Percentiles rank a stretch among this genome's conserved stretches.
Conservation (phyloP, 2,888 invertebrate species). For the Thumatha senex region DNA sequence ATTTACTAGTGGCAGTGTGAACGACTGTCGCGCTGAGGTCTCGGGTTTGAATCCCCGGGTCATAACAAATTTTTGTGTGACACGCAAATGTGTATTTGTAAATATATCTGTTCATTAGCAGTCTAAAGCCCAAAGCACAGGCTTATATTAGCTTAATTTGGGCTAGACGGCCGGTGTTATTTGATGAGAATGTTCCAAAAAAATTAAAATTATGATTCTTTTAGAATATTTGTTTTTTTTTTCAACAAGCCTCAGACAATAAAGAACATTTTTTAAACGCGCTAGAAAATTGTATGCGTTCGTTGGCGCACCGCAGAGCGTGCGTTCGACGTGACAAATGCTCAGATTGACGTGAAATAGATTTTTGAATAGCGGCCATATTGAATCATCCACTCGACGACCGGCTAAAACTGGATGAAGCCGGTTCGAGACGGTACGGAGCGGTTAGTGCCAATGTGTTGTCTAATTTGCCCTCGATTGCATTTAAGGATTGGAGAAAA, state of each 20-base stretch:
- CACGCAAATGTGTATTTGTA: too few relatives aligned
- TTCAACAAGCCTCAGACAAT: conserved; percentile 19
- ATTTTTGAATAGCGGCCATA: conserved; percentile 66
- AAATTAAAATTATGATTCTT: too few relatives aligned
- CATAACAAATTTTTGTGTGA: too few relatives aligned
- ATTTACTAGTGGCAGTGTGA: too few relatives aligned
- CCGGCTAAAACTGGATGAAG: conserved; percentile 43
- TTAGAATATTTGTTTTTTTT: neutral
- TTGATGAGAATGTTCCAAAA: too few relatives aligned
- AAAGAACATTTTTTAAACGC: conserved; percentile 16
- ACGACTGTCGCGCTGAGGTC: too few relatives aligned
- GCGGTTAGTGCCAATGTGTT: conserved; percentile 45
- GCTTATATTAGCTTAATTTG: too few relatives aligned
- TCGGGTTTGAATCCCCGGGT: too few relatives aligned
- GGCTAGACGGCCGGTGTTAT: too few relatives aligned
- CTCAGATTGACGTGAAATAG: conserved; percentile 79
- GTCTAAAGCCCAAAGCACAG: too few relatives aligned
- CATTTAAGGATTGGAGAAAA: conserved; percentile 18
- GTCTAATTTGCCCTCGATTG: conserved; percentile 44
- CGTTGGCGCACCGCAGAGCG: conserved; percentile 22
- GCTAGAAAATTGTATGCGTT: conserved; percentile 27
- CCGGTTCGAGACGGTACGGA: conserved; percentile 36
- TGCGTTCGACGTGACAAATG: conserved; percentile 59
- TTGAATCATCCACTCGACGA: conserved; percentile 57
- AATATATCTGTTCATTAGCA: too few relatives aligned